phyloP scores from a whole-genome alignment of 2,888 invertebrate species.

The Dolichopus griseipennis region DNA sequence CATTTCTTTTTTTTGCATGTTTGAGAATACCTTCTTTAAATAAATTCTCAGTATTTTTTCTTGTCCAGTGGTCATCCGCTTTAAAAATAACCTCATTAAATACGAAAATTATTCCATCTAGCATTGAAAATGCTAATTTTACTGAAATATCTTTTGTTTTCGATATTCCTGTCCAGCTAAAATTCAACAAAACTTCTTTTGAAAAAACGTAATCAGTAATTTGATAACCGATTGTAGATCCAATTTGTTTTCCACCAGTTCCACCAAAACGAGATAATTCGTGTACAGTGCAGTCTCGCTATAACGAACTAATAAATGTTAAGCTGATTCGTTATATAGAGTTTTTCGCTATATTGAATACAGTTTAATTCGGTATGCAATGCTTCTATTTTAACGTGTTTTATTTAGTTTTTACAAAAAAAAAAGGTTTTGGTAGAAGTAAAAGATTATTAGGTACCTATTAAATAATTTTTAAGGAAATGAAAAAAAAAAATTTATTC shows the following conservation, averaged over 20 bases:
- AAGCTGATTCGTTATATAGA: no score
- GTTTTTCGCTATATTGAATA: no score
- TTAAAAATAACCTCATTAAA: neutral
- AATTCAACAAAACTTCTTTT: neutral
- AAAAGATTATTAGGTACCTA: no score
- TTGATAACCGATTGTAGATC: neutral
- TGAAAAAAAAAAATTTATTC: no score
- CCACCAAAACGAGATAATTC: no score
- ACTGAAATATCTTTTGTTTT: neutral
- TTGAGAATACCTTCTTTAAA: constrained; percentile 10
- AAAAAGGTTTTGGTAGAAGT: no score
- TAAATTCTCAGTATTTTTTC: neutral
- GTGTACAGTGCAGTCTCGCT: no score
- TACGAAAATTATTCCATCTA: neutral
- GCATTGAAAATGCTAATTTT: neutral
- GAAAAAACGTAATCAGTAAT: neutral
- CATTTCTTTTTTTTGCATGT: constrained; percentile 10
- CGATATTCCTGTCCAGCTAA: constrained; percentile 5
- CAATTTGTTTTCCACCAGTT: constrained; percentile 9
- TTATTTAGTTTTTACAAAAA: no score
- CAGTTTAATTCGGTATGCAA: no score
- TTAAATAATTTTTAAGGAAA: no score
- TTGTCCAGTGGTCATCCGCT: constrained; percentile 8
- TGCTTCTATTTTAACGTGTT: no score
- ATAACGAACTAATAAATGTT: no score